These are phyloP conservation scores for Scaptomyza hsui DNA, from an alignment of 1,140 invertebrate species.

Conservation along the genomic window DNA sequence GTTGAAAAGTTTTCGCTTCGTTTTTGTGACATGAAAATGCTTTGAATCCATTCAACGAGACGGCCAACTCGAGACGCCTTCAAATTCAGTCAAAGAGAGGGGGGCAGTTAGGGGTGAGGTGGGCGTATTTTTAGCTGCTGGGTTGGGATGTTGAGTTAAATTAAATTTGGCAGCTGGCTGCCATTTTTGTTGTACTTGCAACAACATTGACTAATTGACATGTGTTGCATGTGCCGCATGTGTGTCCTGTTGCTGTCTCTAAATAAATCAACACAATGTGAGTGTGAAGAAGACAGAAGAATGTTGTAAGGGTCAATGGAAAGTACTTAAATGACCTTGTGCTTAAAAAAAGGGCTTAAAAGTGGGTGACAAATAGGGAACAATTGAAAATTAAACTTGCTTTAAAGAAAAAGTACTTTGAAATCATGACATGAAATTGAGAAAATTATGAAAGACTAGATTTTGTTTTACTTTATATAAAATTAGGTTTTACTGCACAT, in stretches of 20 bases:
- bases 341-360: too few species aligned
- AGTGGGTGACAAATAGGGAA: too few species aligned
- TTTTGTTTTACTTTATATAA: too few species aligned
- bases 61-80: constrained; percentile 20
- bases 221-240: constrained; percentile 62
- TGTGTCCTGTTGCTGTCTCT: not conserved
- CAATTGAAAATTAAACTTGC: too few species aligned
- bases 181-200: constrained; percentile 57
- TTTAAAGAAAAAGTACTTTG: too few species aligned
- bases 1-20: constrained; percentile 78
- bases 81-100: not conserved
- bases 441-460: too few species aligned
- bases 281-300: not conserved
- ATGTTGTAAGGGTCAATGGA: not conserved
- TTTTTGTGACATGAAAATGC: constrained; percentile 80
- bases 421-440: too few species aligned
- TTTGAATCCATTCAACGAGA: constrained; percentile 75
- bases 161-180: constrained; percentile 79
- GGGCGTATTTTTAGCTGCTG: not conserved
- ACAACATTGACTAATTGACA: constrained; percentile 72
- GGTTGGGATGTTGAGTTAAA: constrained; percentile 40
- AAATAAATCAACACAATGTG: constrained; percentile 8
- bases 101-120: too few species aligned
- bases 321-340: too few species aligned
- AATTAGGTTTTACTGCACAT: too few species aligned